These are phyloP conservation scores for Kryphioiulus occultus DNA, from an alignment of 2,888 invertebrate genomes.

Conservation along the genomic window DNA sequence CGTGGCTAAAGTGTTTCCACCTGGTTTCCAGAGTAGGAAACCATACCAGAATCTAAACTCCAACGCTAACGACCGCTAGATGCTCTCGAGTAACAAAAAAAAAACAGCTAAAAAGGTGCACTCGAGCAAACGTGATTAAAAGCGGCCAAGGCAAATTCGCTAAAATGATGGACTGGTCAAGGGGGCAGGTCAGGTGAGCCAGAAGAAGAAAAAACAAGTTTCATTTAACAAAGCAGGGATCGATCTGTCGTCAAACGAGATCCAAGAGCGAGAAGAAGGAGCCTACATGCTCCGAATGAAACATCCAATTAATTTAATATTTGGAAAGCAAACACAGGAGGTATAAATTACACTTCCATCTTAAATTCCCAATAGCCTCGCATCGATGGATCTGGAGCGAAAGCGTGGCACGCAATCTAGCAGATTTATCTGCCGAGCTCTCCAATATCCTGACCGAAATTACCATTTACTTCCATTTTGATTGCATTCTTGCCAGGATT, in stretches of 20 bases:
- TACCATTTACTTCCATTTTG: conserved; percentile 35
- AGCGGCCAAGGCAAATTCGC: not conserved
- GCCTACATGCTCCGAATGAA: conserved; percentile 8
- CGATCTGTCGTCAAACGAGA: not conserved
- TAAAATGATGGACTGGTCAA: not conserved
- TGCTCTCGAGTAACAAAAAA: not conserved
- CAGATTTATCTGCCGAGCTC: conserved; percentile 31
- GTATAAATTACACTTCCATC: conserved; percentile 35
- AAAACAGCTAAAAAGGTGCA: not conserved
- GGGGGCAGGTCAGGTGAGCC: not conserved
- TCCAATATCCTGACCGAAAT: conserved; percentile 35
- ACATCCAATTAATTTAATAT: conserved; percentile 35
- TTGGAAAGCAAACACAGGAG: conserved; percentile 30
- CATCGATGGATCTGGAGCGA: conserved; percentile 19
- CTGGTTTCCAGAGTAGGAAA: too few species aligned
- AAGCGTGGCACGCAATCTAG: conserved; percentile 11
- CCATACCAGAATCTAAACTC: too few species aligned
- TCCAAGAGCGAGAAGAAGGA: not conserved
- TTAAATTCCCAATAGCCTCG: conserved; percentile 35
- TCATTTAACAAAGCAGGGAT: not conserved
- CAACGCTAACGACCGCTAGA: not conserved
- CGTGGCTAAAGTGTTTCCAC: too few species aligned
- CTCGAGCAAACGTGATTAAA: conserved; percentile 4
- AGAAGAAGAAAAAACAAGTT: not conserved
- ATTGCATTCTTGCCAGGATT: conserved; percentile 35